A percentile compares a stretch with the other conserved stretches of the same genome.
Conservation (phyloP, 2,797 vertebrate genomes). For the Pogonophryne albipinna region DNA sequence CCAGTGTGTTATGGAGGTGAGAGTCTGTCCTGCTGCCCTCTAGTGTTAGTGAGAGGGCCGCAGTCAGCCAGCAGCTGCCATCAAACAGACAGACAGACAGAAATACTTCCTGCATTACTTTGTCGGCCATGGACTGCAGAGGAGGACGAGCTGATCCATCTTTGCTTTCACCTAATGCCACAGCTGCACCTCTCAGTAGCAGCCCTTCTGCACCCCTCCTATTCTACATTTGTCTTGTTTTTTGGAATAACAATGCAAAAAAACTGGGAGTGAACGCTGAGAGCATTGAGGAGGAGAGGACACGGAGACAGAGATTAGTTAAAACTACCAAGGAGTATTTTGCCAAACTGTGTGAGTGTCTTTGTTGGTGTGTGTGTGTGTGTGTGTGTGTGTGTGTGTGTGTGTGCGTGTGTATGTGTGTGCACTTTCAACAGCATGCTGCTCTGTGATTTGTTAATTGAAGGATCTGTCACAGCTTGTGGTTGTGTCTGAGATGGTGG, state of each 20-base stretch:
- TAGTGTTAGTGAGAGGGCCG: conserved; percentile 40
- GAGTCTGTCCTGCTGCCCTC: conserved; percentile 70
- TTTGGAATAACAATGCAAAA: conserved; percentile 54
- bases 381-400: conserved; percentile 58
- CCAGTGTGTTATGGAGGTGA: conserved; percentile 41
- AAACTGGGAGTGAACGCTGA: conserved; percentile 32
- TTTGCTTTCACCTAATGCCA: conserved; percentile 57
- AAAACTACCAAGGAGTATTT: conserved; percentile 84
- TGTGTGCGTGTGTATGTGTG: conserved; percentile 74
- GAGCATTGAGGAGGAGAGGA: conserved; percentile 34
- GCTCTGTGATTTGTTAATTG: conserved; percentile 86
- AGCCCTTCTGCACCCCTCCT: conserved; percentile 53
- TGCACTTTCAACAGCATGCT: conserved; percentile 93
- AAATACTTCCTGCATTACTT: conserved; percentile 95
- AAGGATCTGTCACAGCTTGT: conserved; percentile 86
- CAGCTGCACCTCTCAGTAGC: conserved; percentile 39
- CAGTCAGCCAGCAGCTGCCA: conserved; percentile 83
- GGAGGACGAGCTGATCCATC: conserved; percentile 43
- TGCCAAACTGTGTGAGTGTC: conserved; percentile 88
- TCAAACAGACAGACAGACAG: conserved; percentile 83
- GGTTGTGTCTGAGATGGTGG: conserved; percentile 60
- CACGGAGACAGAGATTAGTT: conserved; percentile 35
- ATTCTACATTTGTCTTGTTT: conserved; percentile 33
- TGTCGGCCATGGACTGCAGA: conserved; percentile 66
- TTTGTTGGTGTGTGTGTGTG: conserved; percentile 74